Base-by-base conservation (phyloP, 1,140 invertebrate genomes). In the Spodoptera litura region DNA sequence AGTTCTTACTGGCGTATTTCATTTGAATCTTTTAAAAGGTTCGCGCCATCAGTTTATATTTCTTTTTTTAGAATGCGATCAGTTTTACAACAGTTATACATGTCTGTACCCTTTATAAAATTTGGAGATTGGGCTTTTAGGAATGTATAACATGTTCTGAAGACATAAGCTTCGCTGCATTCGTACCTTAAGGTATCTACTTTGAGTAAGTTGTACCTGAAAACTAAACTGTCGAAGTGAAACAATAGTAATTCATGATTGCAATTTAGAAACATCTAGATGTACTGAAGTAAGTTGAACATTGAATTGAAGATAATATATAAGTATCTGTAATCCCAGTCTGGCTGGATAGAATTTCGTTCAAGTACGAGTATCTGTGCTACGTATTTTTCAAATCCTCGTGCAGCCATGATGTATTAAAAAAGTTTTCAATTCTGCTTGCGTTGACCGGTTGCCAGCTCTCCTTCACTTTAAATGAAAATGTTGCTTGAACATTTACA, bases 381-480 rank as follows among this genome's bases (percentile, higher is more conserved):
- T 66, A 66, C 62, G 49, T 49, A 66, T 44, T 49, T 66, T 66
- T 49, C 38, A 66, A 66, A 66, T 49, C 62, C 62, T 66, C 62
- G 62, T 66, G 15, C 62, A 66, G 15, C 62, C 38, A 15, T 66
- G 62, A 66, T 66, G 62, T 66, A 66, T 66, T 66, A 66, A 66
- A 66, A 66, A 66, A 66, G 62, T 66, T 66, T 66, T 66, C 62
- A 66, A 66, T 66, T 66, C 49, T 66, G 62, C 62, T 66, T 66
- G 38, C 62, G 62, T 66, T 66, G 62, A 66, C 62, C 62, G 15
- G 62, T 66, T 66, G 62, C 62, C 62, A 66, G 62, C 62, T 66
- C 15, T 66, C 38, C 38, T 66, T 66, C 62, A 66, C 38, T 66
- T 66, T 49, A 66, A 66, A 66, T 66, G 62, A 38, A 66, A 66